phyloP scores from a whole-genome alignment of 1,140 invertebrate genomes.

The Calliphora vicina region DNA sequence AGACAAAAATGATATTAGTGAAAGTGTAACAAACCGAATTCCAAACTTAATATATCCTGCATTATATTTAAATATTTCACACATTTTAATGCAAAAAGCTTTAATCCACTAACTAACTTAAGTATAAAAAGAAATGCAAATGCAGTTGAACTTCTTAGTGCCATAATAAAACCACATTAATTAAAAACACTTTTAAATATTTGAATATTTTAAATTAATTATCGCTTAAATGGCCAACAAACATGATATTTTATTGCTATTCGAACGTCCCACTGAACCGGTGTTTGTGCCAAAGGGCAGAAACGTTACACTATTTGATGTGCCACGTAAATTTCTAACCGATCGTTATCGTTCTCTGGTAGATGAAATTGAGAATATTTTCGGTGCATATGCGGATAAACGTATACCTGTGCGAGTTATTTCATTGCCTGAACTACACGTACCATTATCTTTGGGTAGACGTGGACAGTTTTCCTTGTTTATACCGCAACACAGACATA shows the following conservation, averaged over 20 bases:
- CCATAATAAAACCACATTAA: background rate
- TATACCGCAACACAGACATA: slow-evolving; percentile 73
- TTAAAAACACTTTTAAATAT: too few relatives aligned
- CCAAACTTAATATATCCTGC: too few relatives aligned
- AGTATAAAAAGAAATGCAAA: background rate
- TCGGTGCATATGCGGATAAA: slow-evolving; percentile 66
- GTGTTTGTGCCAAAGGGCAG: slow-evolving; percentile 62
- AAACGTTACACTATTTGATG: slow-evolving; percentile 68
- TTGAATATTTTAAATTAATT: too few relatives aligned
- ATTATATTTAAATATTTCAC: too few relatives aligned
- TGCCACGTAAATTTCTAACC: slow-evolving; percentile 70
- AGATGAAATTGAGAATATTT: slow-evolving; percentile 64
- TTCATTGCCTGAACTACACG: slow-evolving; percentile 71
- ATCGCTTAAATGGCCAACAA: slow-evolving; percentile 56
- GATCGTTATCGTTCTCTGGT: slow-evolving; percentile 71
- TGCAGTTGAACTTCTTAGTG: background rate
- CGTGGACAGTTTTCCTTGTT: slow-evolving; percentile 79
- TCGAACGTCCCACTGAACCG: slow-evolving; percentile 79
- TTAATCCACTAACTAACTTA: background rate
- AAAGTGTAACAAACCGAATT: too few relatives aligned
- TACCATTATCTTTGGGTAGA: slow-evolving; percentile 72
- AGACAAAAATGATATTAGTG: too few relatives aligned
- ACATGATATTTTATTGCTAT: slow-evolving; percentile 68
- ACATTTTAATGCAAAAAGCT: background rate
- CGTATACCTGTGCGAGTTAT: slow-evolving; percentile 71